Conservation (phyloP, 2,888 invertebrate genomes). For the Tiliacea aurago region DNA sequence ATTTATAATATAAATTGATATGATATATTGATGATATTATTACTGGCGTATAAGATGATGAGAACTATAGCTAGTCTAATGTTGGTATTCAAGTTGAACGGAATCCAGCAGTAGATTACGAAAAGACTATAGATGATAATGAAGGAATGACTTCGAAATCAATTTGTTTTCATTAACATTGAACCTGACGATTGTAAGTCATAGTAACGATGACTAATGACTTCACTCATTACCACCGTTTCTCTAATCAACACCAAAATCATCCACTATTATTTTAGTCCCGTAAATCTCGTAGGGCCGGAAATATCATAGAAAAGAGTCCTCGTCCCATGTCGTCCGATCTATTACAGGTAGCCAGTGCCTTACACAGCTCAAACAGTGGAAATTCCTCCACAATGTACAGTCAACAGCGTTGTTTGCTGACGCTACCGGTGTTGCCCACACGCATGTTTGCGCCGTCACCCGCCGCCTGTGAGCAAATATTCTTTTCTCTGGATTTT, state of each 20-base stretch:
- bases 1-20: background rate
- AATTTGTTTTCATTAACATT: background rate
- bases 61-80: background rate
- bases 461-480: constrained; percentile 81
- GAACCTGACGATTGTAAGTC: background rate
- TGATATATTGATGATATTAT: background rate
- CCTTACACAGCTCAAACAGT: constrained; percentile 79
- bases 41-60: no score
- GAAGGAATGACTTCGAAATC: background rate
- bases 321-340: constrained; percentile 50
- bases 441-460: constrained; percentile 83
- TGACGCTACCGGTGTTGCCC: constrained; percentile 89
- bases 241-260: background rate
- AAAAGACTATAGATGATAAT: background rate
- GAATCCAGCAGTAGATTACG: background rate
- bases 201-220: constrained; percentile 2
- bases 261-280: constrained; percentile 30
- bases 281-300: constrained; percentile 44
- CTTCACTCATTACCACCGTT: background rate
- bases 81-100: background rate
- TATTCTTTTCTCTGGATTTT: constrained; percentile 84
- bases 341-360: constrained; percentile 77
- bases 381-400: constrained; percentile 81
- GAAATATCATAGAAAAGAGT: constrained; percentile 56
- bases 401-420: constrained; percentile 87